Conservation (phyloP, 2,888 invertebrate species). For the Fragum sueziense region DNA sequence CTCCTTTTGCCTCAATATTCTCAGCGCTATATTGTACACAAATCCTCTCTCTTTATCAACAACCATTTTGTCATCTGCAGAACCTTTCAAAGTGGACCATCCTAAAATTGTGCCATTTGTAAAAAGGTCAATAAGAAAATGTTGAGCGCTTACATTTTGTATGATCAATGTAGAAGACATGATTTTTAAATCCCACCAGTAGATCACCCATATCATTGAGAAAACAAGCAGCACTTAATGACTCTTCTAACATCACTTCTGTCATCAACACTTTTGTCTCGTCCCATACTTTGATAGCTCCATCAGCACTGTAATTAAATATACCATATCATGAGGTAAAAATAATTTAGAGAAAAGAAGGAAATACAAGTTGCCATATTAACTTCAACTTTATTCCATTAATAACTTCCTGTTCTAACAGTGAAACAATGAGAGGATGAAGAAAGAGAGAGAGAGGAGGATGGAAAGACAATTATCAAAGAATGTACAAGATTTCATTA, state of each 20-base stretch:
- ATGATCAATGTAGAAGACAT: conserved; percentile 78
- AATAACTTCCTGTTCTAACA: no score
- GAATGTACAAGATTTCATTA: no score
- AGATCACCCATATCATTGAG: conserved; percentile 77
- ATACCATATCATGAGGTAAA: not conserved
- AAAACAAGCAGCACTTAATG: conserved; percentile 75
- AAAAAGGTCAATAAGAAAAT: no score
- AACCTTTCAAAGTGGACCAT: no score
- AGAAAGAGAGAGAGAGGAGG: not conserved
- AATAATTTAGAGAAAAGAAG: not conserved
- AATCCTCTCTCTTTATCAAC: no score
- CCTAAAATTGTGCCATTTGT: no score
- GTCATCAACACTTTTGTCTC: conserved; percentile 72
- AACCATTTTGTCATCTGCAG: no score
- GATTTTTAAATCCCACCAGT: conserved; percentile 78
- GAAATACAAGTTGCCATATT: not conserved
- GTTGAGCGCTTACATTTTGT: conserved; percentile 69
- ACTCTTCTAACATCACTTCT: conserved; percentile 75
- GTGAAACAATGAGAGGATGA: no score
- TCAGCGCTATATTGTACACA: no score
- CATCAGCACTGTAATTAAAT: conserved; percentile 74
- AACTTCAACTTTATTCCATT: no score
- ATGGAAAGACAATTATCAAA: not conserved
- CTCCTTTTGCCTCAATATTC: no score
- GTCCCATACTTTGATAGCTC: conserved; percentile 80